Evolutionary conservation across 2,888 invertebrate species (phyloP), one percentile per base, ranked within the genome.

Genomic region (Lumbricus terrestris): DNA sequence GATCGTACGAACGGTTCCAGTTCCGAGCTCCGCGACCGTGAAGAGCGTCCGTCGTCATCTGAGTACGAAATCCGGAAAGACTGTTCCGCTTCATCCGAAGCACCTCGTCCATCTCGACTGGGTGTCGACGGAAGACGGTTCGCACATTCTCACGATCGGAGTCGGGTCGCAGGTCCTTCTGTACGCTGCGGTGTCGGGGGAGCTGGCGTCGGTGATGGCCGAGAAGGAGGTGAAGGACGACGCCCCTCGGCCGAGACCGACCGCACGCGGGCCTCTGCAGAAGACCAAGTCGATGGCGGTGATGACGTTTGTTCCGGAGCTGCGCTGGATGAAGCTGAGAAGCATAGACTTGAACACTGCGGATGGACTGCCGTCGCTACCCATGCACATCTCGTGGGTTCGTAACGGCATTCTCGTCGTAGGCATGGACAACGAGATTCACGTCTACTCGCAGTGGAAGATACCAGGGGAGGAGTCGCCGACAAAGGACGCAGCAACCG

Each of bases 341-440:
- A 97, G 97, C 93, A 97, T 99, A 85, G 97, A 98, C 93, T 95
- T 99, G 29, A 97, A 97, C 92, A 98, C 99, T 0, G 99, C 98
- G 0, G 99, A 99, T 94, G 98, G 99, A 0, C 95, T 99, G 82
- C 98, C 98, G 0, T 99, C 99, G 0, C 95, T 99, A 89, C 99
- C 99, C 0, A 99, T 99, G 97, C 98, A 99, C 95, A 97, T 99
- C 93, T 98, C 98, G 3, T 99, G 99, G 99, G 98, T 99, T 0
- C 96, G 99, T 38, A 99, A 99, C 94, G 99, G 99, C 0, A 98
- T 99, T 92, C 95, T 99, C 1, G 98, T 99, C 0, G 98, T 99
- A 1, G 99, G 99, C 4, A 99, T 99, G 99, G 98, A 99, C 94
- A 99, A 98, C 5, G 99, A 99, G 95, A 99, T 99, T 98, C 98